Evolutionary conservation across 2,113 vertebrate genomes (phyloP), one percentile per base, ranked within the genome.

Genomic region (Indicator indicator): DNA sequence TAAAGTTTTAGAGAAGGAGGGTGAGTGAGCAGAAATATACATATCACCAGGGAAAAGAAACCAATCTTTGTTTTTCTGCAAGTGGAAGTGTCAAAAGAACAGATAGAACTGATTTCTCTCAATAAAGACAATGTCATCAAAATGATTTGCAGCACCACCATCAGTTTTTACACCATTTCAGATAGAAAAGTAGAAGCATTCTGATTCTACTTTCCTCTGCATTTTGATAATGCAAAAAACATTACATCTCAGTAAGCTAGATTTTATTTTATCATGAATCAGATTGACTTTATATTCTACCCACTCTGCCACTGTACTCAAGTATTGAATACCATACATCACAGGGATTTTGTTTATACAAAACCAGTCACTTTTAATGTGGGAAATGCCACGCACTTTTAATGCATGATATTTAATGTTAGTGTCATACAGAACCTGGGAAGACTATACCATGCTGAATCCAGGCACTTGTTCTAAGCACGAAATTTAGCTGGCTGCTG

Each of bases 181-280:
- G 54, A 72, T 8, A 78, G 56, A 86, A 95, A 94, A 75, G 67
- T 82, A 75, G 70, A 84, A 70, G 46, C 38, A 86, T 86, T 88
- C 69, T 77, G 64, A 88, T 88, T 68, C 80, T 44, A 68, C 65
- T 94, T 94, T 84, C 32, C 32, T 24, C 76, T 81, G 79, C 60
- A 90, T 93, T 94, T 96, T 93, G 83, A 94, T 94, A 92, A 91
- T 58, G 69, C 42, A 69, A 75, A 93, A 94, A 94, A 90, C 76
- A 88, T 88, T 48, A 9, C 64, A 90, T 40, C 69, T 93, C 94
- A 44, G 83, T 68, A 86, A 86, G 68, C 44, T 93, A 91, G 50
- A 73, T 15, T 86, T 94, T 94, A 94, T 91, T 93, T 95, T 71
- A 86, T 60, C 92, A 81, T 94, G 76, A 93, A 94, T 94, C 94